These are phyloP conservation scores for Prietella phreatophila DNA, from an alignment of 2,113 vertebrate species.

Conservation along the genomic window DNA sequence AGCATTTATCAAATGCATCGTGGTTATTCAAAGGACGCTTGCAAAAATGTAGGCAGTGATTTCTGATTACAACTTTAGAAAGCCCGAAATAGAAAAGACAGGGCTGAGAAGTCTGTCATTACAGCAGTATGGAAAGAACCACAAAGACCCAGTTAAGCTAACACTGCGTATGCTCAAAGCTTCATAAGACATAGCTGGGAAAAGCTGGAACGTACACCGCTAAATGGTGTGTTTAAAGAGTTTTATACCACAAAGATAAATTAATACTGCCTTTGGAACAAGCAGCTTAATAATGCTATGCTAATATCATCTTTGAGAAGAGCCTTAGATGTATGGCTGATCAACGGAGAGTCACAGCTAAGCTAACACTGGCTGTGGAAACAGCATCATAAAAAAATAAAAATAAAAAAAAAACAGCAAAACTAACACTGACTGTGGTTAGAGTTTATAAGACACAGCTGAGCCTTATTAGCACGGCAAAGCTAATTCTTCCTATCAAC, in stretches of 20 bases:
- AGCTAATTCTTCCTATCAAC: not conserved
- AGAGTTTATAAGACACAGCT: not conserved
- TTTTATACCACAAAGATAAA: not conserved
- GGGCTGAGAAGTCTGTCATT: slow-evolving; percentile 33
- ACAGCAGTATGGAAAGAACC: slow-evolving; percentile 22
- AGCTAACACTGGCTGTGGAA: slow-evolving; percentile 7
- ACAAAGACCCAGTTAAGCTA: not conserved
- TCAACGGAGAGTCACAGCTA: not conserved
- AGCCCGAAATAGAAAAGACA: slow-evolving; percentile 22
- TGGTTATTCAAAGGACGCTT: slow-evolving; percentile 12
- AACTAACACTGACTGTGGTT: not conserved
- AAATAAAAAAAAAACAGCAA: slow-evolving; percentile 10
- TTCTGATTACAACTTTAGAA: slow-evolving; percentile 18
- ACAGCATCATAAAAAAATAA: not conserved
- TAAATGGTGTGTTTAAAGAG: no score
- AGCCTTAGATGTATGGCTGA: not conserved
- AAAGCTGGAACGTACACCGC: not conserved
- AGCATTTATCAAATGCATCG: not conserved
- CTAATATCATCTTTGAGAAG: not conserved
- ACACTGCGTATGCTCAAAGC: no score
- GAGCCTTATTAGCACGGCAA: not conserved
- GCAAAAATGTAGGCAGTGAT: slow-evolving; percentile 16
- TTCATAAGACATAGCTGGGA: not conserved
- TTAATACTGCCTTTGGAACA: not conserved
- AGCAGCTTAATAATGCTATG: not conserved